phyloP scores from a whole-genome alignment of 2,888 invertebrate species.

The Ptychoptera albimana region DNA sequence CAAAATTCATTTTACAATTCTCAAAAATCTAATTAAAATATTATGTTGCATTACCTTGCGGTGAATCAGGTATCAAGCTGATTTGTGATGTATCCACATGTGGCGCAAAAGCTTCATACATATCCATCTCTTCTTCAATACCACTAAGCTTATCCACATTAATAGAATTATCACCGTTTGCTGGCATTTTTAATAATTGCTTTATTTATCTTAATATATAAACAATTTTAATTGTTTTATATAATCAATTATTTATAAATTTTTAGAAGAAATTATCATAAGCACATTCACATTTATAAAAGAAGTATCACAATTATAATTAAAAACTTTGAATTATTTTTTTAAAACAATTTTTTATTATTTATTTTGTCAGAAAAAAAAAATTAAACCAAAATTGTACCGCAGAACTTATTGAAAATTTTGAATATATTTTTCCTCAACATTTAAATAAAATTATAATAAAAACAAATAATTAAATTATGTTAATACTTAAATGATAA shows the following conservation, averaged over 20 bases:
- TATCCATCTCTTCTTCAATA: slow-evolving; percentile 58
- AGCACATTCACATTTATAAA: no score
- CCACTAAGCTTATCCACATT: slow-evolving; percentile 54
- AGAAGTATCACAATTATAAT: neutral
- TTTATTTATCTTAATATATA: slow-evolving; percentile 1
- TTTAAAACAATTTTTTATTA: neutral
- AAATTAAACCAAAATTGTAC: neutral
- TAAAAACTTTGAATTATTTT: neutral
- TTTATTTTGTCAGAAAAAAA: neutral
- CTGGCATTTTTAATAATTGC: slow-evolving; percentile 23
- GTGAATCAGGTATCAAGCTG: slow-evolving; percentile 50
- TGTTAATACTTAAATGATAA: no score
- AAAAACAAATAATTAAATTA: no score
- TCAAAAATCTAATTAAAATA: no score
- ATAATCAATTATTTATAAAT: neutral
- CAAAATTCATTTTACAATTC: no score
- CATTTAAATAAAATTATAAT: no score
- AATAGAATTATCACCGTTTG: slow-evolving; percentile 26
- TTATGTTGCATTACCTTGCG: slow-evolving; percentile 30
- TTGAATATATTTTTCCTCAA: neutral
- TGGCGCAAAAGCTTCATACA: slow-evolving; percentile 63
- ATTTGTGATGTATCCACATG: slow-evolving; percentile 70
- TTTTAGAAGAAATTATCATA: no score
- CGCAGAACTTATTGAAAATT: neutral
- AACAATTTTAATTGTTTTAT: no score